phyloP scores from a whole-genome alignment of 1,140 invertebrate species.

The Hormaphis cornu region DNA sequence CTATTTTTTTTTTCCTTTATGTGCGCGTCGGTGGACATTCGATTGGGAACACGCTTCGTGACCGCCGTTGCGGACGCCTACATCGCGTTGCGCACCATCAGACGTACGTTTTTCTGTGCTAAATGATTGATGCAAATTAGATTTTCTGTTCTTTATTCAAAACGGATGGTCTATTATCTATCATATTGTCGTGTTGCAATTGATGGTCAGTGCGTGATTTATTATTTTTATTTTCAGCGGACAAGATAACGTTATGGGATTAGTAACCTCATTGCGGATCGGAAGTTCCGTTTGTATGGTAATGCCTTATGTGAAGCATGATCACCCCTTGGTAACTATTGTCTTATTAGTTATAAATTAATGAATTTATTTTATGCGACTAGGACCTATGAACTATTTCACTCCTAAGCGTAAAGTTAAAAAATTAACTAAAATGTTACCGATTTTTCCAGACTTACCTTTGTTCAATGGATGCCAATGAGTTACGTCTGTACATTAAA shows the following conservation, averaged over 20 bases:
- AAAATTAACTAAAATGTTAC: background rate
- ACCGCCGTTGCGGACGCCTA: no score
- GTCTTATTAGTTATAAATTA: background rate
- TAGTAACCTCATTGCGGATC: constrained; percentile 67
- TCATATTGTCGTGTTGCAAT: no score
- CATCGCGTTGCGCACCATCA: no score
- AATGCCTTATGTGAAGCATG: constrained; percentile 82
- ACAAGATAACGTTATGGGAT: constrained; percentile 67
- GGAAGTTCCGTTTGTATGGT: constrained; percentile 75
- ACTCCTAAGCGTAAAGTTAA: background rate
- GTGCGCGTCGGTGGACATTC: no score
- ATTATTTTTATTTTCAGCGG: constrained; percentile 52
- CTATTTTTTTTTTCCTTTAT: no score
- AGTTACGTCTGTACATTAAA: constrained; percentile 70
- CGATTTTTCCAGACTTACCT: constrained; percentile 60
- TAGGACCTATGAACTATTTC: background rate
- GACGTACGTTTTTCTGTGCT: no score
- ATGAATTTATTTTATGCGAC: background rate
- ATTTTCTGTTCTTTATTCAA: no score
- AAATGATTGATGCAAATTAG: no score
- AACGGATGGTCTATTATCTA: no score
- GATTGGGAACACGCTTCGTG: no score
- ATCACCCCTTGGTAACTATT: constrained; percentile 59
- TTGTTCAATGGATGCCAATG: constrained; percentile 55
- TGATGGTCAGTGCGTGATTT: background rate